A percentile compares a stretch with the other conserved stretches of the same genome.
Evolutionary conservation across 2,888 invertebrate genomes (phyloP).

Genomic region (Dioctria rufipes): DNA sequence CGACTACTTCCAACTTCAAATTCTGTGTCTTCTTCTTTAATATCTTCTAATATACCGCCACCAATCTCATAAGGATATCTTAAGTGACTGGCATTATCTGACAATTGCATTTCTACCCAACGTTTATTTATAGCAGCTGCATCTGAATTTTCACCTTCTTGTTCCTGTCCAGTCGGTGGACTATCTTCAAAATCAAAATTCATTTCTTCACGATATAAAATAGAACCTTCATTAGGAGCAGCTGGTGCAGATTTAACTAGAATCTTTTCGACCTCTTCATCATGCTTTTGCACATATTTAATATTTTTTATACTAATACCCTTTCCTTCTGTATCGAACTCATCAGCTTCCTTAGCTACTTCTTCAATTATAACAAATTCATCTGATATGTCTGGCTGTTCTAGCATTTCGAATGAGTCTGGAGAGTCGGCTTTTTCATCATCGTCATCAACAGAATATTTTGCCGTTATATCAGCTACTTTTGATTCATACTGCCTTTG

Average conservation of each 20-base stretch:
- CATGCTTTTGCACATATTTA: conserved; percentile 76
- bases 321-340: conserved; percentile 87
- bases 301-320: conserved; percentile 79
- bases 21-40: conserved; percentile 93
- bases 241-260: conserved; percentile 80
- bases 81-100: conserved; percentile 74
- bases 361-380: conserved; percentile 92
- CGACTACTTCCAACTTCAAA: conserved; percentile 84
- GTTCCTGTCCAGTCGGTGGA: conserved; percentile 71
- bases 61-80: conserved; percentile 86
- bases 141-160: conserved; percentile 76
- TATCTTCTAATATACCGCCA: conserved; percentile 89
- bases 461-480: conserved; percentile 76
- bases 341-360: conserved; percentile 88
- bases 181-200: conserved; percentile 83
- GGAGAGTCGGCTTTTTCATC: conserved; percentile 81
- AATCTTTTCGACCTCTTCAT: conserved; percentile 81
- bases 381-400: conserved; percentile 88
- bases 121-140: conserved; percentile 84
- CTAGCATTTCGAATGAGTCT: conserved; percentile 90
- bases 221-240: conserved; percentile 75
- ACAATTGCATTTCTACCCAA: conserved; percentile 92
- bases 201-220: conserved; percentile 74
- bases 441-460: conserved; percentile 74
- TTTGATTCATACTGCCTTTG: conserved; percentile 73